Conservation (phyloP, 2,888 invertebrate genomes). For the Prosopocoilus inquinatus region DNA sequence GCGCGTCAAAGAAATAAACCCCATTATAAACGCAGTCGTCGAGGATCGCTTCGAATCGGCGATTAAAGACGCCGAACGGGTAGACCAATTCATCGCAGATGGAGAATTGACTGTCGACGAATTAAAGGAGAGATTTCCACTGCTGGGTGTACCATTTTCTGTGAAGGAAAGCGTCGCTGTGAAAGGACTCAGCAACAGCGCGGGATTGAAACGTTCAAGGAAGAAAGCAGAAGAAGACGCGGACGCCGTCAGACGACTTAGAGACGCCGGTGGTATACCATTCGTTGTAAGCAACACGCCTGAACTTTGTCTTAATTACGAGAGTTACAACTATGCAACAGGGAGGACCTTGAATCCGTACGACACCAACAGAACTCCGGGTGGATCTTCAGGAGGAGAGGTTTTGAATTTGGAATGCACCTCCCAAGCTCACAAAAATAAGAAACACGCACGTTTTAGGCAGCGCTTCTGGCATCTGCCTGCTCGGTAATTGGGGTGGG, state of each 20-base stretch:
- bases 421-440: neutral
- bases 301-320: slow-evolving; percentile 91
- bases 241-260: slow-evolving; percentile 65
- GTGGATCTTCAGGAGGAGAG: slow-evolving; percentile 93
- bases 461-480: slow-evolving; percentile 70
- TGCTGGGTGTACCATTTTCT: slow-evolving; percentile 79
- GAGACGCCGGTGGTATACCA: slow-evolving; percentile 83
- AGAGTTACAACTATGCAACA: slow-evolving; percentile 81
- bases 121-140: slow-evolving; percentile 55
- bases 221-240: slow-evolving; percentile 68
- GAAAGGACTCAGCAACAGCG: slow-evolving; percentile 50
- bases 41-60: slow-evolving; percentile 75
- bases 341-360: slow-evolving; percentile 86
- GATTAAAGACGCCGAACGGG: slow-evolving; percentile 66
- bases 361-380: slow-evolving; percentile 79
- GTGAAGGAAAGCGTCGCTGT: slow-evolving; percentile 64
- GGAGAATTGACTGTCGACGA: slow-evolving; percentile 30
- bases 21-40: slow-evolving; percentile 74
- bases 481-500: slow-evolving; percentile 87
- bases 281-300: slow-evolving; percentile 89
- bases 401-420: slow-evolving; percentile 33
- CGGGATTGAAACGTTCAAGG: slow-evolving; percentile 36
- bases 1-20: slow-evolving; percentile 77
- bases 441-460: slow-evolving; percentile 40
- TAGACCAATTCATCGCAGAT: slow-evolving; percentile 55